Evolutionary conservation across 2,888 invertebrate species (phyloP).

Genomic region (Clepsis dumicolana): DNA sequence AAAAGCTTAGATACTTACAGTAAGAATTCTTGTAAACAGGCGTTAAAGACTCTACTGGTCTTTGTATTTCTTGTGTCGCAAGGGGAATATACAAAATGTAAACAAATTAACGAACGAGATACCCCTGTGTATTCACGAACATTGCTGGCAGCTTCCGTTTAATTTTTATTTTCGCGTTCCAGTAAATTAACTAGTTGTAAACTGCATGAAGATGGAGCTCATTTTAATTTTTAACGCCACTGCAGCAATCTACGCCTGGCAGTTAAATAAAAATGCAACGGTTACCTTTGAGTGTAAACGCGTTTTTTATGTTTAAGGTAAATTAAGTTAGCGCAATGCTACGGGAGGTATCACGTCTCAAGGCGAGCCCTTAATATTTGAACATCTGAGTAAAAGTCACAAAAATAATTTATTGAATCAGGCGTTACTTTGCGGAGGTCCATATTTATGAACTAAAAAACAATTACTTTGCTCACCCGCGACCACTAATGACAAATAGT

Average conservation of each 20-base stretch:
- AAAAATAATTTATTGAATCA: too few relatives aligned
- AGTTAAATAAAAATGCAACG: constrained; percentile 35
- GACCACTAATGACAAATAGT: too few relatives aligned
- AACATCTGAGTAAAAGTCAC: neutral
- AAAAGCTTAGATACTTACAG: too few relatives aligned
- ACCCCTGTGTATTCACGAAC: constrained; percentile 60
- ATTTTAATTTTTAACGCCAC: constrained; percentile 40
- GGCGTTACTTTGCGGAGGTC: too few relatives aligned
- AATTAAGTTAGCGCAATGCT: constrained; percentile 12
- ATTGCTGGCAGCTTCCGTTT: constrained; percentile 62
- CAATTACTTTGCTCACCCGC: too few relatives aligned
- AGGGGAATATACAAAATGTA: constrained; percentile 71
- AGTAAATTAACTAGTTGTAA: constrained; percentile 54
- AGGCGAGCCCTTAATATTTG: neutral
- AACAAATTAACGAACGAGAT: constrained; percentile 75
- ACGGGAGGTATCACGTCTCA: neutral
- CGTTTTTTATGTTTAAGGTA: constrained; percentile 9
- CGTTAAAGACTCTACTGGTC: constrained; percentile 25
- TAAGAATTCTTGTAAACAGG: neutral
- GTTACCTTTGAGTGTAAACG: constrained; percentile 22
- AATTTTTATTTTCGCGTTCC: constrained; percentile 57
- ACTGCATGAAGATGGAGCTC: constrained; percentile 47
- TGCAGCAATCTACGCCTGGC: constrained; percentile 28
- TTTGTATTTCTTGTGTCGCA: constrained; percentile 48
- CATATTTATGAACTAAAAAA: too few relatives aligned